Conservation (phyloP, 2,888 invertebrate genomes). For the Drosophila cracens region DNA sequence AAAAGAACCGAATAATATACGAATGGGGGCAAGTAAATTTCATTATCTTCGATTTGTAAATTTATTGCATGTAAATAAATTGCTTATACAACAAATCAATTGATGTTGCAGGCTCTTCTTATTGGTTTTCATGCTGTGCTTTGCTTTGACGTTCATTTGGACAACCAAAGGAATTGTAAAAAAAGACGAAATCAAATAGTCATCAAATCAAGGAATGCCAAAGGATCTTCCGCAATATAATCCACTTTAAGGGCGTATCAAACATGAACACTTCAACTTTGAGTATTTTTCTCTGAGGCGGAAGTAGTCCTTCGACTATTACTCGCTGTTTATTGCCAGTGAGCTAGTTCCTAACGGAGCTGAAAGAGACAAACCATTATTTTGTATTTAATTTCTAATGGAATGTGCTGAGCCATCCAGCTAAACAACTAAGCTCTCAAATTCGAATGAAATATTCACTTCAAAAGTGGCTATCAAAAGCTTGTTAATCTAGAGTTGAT, state of each 20-base stretch:
- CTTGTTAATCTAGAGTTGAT: neutral
- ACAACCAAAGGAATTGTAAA: constrained; percentile 29
- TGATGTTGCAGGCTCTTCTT: constrained; percentile 36
- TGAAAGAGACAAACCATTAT: neutral
- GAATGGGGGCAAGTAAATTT: constrained; percentile 65
- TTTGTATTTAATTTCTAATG: neutral
- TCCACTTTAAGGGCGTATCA: constrained; percentile 41
- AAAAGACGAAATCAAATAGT: constrained; percentile 57
- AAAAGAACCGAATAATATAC: constrained; percentile 20
- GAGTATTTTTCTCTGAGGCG: neutral
- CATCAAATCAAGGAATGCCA: constrained; percentile 57
- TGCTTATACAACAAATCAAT: constrained; percentile 72
- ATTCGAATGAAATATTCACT: neutral
- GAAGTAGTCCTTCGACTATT: neutral
- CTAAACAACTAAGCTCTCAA: neutral
- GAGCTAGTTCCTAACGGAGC: constrained; percentile 1
- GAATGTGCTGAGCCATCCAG: neutral
- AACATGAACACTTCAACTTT: constrained; percentile 6
- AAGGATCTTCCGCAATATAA: constrained; percentile 52
- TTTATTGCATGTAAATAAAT: constrained; percentile 79
- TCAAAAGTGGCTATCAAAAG: neutral
- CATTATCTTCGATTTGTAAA: constrained; percentile 77
- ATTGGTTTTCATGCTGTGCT: constrained; percentile 8
- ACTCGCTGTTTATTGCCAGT: neutral
- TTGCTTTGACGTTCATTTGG: constrained; percentile 6